phyloP scores from a whole-genome alignment of 2,797 vertebrate species.

The Neostethus bicornis region DNA sequence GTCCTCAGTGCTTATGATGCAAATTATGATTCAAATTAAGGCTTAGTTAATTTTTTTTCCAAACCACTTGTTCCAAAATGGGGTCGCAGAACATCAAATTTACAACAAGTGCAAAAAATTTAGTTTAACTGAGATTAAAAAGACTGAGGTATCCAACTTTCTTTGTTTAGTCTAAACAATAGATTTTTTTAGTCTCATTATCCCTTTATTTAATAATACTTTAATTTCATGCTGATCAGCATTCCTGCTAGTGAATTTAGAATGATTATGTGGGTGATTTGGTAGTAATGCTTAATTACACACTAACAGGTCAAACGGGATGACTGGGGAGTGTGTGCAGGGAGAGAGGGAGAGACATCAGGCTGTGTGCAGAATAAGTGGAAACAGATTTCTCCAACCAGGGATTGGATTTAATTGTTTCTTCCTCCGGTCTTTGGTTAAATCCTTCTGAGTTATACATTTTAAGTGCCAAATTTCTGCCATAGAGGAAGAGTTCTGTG shows the following conservation, averaged over 20 bases:
- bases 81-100: neutral
- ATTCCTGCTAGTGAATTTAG: constrained; percentile 32
- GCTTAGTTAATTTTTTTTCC: no score
- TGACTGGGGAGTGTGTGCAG: neutral
- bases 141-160: neutral
- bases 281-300: constrained; percentile 64
- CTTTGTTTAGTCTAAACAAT: no score
- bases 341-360: constrained; percentile 13
- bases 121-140: neutral
- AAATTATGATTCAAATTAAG: no score
- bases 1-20: no score
- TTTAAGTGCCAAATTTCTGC: constrained; percentile 31
- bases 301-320: constrained; percentile 42
- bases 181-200: no score
- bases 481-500: constrained; percentile 20
- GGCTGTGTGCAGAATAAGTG: constrained; percentile 55
- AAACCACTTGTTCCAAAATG: no score
- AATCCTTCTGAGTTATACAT: constrained; percentile 48
- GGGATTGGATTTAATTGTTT: constrained; percentile 58
- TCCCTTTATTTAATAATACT: no score
- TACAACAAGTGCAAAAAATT: neutral
- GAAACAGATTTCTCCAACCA: constrained; percentile 67
- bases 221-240: no score
- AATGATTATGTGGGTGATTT: constrained; percentile 41
- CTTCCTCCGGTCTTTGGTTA: constrained; percentile 50